Base-by-base conservation (phyloP, 1,140 invertebrate genomes). In the Archegozetes longisetosus region DNA sequence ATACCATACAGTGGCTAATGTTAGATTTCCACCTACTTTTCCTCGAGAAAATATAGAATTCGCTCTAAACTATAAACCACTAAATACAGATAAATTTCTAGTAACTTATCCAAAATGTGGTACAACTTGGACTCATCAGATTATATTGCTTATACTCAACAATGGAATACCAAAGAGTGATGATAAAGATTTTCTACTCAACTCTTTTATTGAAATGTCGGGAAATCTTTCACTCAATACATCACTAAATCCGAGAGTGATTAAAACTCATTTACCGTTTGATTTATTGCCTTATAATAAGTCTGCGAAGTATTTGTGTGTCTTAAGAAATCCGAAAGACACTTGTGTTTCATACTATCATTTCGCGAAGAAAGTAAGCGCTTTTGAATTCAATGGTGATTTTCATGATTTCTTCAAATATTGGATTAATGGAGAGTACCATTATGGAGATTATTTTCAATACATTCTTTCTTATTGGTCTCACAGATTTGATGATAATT, bases 271-370 rank as follows among this genome's bases (percentile, higher is more conserved):
- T 70, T 72, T 91, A 23, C 83, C 85, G 0, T 75, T 85, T 62
- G 75, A 78, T 28, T 71, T 88, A 12, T 68, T 88, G 26, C 83
- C 84, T 0, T 59, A 61, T 24, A 51, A 47, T 3, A 4, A 52
- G 0, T 47, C 68, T 65, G 25, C 77, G 78, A 27, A 78, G 74
- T 85, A 13, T 20, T 75, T 88, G 4, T 88, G 87, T 66, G 79
- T 88, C 0, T 81, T 82, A 2, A 74, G 88, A 55, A 87, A 90
- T 73, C 86, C 87, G 0, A 86, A 88, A 70, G 87, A 90, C 70
- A 82, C 88, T 1, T 84, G 79, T 2, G 84, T 89, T 0, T 90
- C 86, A 0, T 88, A 83, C 70, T 91, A 82, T 68, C 81, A 88
- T 71, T 78, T 88, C 29, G 83, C 85, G 69, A 76, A 79, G 2